phyloP scores from a whole-genome alignment of 2,797 vertebrate species.

The Tiaroga cobitis region DNA sequence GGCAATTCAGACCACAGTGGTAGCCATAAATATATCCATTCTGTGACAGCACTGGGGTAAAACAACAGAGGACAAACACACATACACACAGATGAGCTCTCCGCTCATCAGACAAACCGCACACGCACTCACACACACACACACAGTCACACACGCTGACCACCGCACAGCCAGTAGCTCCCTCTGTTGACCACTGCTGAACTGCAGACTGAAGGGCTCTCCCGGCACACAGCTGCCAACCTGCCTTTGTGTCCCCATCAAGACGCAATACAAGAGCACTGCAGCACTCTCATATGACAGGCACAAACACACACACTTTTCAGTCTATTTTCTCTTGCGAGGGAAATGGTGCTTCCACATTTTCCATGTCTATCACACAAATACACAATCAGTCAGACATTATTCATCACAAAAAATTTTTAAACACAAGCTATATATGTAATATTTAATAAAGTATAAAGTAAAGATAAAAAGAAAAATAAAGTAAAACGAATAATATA shows the following conservation, averaged over 20 bases:
- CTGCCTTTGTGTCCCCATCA: conserved; percentile 48
- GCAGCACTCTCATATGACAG: conserved; percentile 76
- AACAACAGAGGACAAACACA: conserved; percentile 59
- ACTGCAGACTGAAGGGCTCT: conserved; percentile 72
- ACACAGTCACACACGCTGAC: conserved; percentile 62
- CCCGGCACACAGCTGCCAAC: conserved; percentile 35
- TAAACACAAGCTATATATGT: too few relatives aligned
- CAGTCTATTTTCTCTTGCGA: conserved; percentile 47
- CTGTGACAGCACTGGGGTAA: conserved; percentile 46
- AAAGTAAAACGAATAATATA: too few relatives aligned
- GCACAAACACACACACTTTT: conserved; percentile 43
- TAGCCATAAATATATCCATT: conserved; percentile 46
- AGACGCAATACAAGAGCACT: conserved; percentile 53
- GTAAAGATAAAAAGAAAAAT: too few relatives aligned
- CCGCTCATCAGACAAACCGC: conserved; percentile 19
- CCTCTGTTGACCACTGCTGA: conserved; percentile 90
- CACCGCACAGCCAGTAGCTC: conserved; percentile 91
- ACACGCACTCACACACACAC: conserved; percentile 35
- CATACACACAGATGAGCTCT: conserved; percentile 33
- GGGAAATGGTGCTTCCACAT: background rate
- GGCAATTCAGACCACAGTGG: conserved; percentile 35
- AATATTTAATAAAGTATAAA: too few relatives aligned
- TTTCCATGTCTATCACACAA: background rate
- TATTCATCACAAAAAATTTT: too few relatives aligned
- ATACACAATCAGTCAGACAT: background rate